phyloP scores from a whole-genome alignment of 2,888 invertebrate genomes.

The Drosophila melanosoma region DNA sequence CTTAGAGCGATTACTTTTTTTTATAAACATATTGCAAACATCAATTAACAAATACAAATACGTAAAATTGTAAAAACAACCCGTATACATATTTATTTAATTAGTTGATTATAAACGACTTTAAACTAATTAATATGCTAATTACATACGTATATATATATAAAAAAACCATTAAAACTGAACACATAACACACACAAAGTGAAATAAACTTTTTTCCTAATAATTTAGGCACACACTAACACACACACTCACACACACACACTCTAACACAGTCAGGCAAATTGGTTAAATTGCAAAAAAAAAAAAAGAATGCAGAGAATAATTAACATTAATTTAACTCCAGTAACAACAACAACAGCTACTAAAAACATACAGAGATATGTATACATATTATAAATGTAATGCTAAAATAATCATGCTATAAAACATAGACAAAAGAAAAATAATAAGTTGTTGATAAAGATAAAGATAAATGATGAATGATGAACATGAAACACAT shows the following conservation, averaged over 20 bases:
- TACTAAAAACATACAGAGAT: constrained; percentile 32
- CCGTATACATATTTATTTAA: constrained; percentile 70
- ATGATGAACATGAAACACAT: constrained; percentile 26
- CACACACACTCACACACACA: constrained; percentile 14
- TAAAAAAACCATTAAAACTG: constrained; percentile 53
- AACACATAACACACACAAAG: constrained; percentile 43
- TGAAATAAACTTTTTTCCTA: constrained; percentile 58
- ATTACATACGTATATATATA: constrained; percentile 61
- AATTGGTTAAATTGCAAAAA: constrained; percentile 12
- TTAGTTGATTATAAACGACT: constrained; percentile 67
- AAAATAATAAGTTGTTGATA: constrained; percentile 44
- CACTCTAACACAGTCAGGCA: constrained; percentile 7
- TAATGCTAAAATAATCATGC: constrained; percentile 49
- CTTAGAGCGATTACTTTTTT: constrained; percentile 18
- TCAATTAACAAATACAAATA: constrained; percentile 33
- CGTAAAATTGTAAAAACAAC: constrained; percentile 41
- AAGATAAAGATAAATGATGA: constrained; percentile 36
- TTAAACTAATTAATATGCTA: constrained; percentile 74
- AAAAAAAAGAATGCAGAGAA: constrained; percentile 19
- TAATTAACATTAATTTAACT: constrained; percentile 38
- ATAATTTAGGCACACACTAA: constrained; percentile 64
- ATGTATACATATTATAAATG: constrained; percentile 46
- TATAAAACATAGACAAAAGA: constrained; percentile 36
- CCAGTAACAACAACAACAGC: constrained; percentile 19
- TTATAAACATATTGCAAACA: constrained; percentile 17